Conservation (phyloP, 2,888 invertebrate species). For the Dysmachus trigonus region DNA sequence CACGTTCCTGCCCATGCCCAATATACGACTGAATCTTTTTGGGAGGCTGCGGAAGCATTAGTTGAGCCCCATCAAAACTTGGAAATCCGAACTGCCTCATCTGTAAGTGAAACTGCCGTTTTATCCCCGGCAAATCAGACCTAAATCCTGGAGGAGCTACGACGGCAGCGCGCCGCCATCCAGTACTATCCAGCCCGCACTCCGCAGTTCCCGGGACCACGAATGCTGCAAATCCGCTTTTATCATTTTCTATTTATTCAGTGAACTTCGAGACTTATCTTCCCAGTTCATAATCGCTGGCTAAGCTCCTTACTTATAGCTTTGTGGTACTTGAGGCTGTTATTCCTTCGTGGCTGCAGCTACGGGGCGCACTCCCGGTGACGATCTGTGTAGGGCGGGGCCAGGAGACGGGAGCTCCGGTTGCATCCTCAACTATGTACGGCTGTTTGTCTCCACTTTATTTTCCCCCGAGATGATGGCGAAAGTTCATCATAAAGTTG, state of each 20-base stretch:
- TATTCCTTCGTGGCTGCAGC: neutral
- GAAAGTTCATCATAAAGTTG: conserved; percentile 30
- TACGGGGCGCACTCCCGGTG: neutral
- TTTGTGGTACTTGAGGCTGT: neutral
- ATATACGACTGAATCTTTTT: neutral
- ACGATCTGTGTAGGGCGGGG: neutral
- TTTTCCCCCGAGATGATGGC: neutral
- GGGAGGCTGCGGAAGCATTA: neutral
- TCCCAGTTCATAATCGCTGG: conserved; percentile 13
- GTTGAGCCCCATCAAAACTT: neutral
- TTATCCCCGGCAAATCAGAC: neutral
- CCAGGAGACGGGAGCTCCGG: neutral
- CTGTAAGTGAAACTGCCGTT: neutral
- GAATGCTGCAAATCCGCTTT: neutral
- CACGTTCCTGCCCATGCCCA: neutral
- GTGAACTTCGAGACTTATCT: conserved; percentile 7
- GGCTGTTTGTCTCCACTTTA: conserved; percentile 1
- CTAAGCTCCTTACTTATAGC: conserved; percentile 25
- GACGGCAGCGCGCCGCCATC: neutral
- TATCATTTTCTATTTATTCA: conserved; percentile 23
- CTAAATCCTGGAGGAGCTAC: neutral
- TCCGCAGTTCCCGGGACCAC: neutral
- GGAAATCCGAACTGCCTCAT: neutral
- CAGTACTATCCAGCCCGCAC: neutral
- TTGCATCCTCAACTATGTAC: neutral